Evolutionary conservation across 2,888 invertebrate genomes (phyloP).

Genomic region (Podotricha telesiphe): DNA sequence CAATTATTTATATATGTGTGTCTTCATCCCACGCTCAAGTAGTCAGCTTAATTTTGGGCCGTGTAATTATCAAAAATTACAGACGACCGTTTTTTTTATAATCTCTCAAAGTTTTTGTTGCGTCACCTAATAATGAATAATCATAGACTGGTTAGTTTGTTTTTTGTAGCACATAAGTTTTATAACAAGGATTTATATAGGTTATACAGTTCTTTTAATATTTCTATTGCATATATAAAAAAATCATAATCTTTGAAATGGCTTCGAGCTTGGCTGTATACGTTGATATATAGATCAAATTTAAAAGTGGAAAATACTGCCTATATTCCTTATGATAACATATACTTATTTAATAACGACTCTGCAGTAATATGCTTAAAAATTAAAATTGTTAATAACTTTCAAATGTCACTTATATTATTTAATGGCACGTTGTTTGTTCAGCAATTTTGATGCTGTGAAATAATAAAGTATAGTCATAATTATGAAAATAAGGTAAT

Average conservation of each 20-base stretch:
- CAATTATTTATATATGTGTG: conserved; percentile 80
- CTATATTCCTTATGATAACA: too few species aligned
- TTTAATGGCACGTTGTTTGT: conserved; percentile 31
- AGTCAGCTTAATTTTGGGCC: conserved; percentile 72
- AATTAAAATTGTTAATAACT: neutral
- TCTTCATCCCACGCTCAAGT: conserved; percentile 79
- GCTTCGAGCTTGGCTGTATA: too few species aligned
- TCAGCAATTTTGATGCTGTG: conserved; percentile 34
- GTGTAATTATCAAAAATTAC: conserved; percentile 83
- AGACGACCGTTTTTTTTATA: conserved; percentile 73
- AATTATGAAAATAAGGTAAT: conserved; percentile 39
- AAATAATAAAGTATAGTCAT: conserved; percentile 30
- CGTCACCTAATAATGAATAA: conserved; percentile 42
- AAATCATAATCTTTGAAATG: too few species aligned
- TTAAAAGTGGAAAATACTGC: too few species aligned
- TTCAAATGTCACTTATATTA: conserved; percentile 19
- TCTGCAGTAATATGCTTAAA: neutral
- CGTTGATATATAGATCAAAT: too few species aligned
- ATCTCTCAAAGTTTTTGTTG: conserved; percentile 66
- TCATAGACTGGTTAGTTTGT: conserved; percentile 24
- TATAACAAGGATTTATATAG: conserved; percentile 7
- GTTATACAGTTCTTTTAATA: too few species aligned
- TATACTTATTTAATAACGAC: too few species aligned
- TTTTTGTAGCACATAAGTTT: conserved; percentile 22
- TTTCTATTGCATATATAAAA: too few species aligned